Base-by-base conservation (phyloP, 2,113 vertebrate species). In the Mastomys natalensis region DNA sequence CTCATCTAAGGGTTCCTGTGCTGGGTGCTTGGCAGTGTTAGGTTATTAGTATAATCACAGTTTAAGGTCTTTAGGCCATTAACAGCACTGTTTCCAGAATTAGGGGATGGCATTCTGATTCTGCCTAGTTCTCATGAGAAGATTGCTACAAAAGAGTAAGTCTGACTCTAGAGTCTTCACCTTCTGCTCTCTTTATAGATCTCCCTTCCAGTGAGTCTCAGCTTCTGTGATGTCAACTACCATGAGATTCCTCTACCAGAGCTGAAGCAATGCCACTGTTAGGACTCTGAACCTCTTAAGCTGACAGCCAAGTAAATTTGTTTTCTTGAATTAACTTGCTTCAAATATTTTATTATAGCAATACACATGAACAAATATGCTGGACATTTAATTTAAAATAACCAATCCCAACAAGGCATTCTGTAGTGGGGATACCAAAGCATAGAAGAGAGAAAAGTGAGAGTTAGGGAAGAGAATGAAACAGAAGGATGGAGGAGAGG, bases 341-440 rank as follows among this genome's bases (percentile, higher is more conserved):
- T 43, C 26, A 43, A 62, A 12, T 55, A 68, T 43, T 66, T 64
- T 62, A 13, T 76, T 87, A 43, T 11, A 77, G 3, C 19, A 53
- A 64, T 6, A 37, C 40, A 76, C 74, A 86, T 53, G 12, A 21
- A 22, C 4, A 78, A 70, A 37, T 96, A 89, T n/a, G 40, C 3
- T 90, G 34, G 21, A 92, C 17, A 81, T 72, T 89, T 76, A 64
- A 96, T 40, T 85, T 88, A 87, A 73, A 85, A 91, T 3, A 82
- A 72, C 16, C 68, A 86, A n/a, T 13, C 9, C 43, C 64, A 15
- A 70, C 22, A 8, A 82, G 37, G 51, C 15, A 70, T 64, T 93
- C 45, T 77, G 9, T 74, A 87, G 84, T 37, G 77, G 21, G 74
- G 22, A 21, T 62, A 34, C 4, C 8, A 21, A 73, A 8, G 51